Evolutionary conservation across 2,888 invertebrate genomes (phyloP).

Genomic region (Tryphoninae sp.): DNA sequence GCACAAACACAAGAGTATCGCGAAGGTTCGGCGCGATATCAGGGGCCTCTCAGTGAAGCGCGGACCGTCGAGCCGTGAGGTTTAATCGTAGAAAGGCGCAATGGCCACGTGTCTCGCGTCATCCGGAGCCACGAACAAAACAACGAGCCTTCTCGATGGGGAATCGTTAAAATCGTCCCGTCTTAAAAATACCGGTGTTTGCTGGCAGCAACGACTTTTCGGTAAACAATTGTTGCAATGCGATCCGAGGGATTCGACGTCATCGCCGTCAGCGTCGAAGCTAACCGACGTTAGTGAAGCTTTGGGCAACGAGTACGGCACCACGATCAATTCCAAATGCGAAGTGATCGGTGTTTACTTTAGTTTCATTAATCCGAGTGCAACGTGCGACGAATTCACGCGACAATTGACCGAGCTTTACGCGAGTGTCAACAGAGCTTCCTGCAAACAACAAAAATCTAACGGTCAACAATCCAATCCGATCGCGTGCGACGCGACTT

Average conservation of each 20-base stretch:
- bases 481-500: slow-evolving; percentile 52
- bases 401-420: slow-evolving; percentile 85
- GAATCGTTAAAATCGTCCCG: slow-evolving; percentile 50
- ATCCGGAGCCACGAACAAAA: slow-evolving; percentile 55
- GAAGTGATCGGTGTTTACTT: slow-evolving; percentile 86
- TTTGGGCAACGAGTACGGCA: slow-evolving; percentile 68
- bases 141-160: not conserved
- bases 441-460: slow-evolving; percentile 16
- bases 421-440: slow-evolving; percentile 72
- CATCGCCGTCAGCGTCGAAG: slow-evolving; percentile 56
- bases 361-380: slow-evolving; percentile 87
- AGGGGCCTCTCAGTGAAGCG: slow-evolving; percentile 69
- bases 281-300: slow-evolving; percentile 65
- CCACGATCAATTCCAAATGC: slow-evolving; percentile 67
- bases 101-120: slow-evolving; percentile 66
- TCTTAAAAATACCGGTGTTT: slow-evolving; percentile 41
- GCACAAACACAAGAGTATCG: slow-evolving; percentile 23
- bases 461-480: slow-evolving; percentile 52
- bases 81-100: slow-evolving; percentile 38
- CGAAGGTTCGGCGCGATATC: slow-evolving; percentile 51
- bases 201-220: slow-evolving; percentile 79
- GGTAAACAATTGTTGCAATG: slow-evolving; percentile 78
- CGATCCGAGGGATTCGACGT: slow-evolving; percentile 66
- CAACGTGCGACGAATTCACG: slow-evolving; percentile 87
- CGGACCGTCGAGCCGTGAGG: slow-evolving; percentile 67